These are phyloP conservation scores for Xylocopa sonorina DNA, from an alignment of 1,140 invertebrate genomes.

Conservation along the genomic window DNA sequence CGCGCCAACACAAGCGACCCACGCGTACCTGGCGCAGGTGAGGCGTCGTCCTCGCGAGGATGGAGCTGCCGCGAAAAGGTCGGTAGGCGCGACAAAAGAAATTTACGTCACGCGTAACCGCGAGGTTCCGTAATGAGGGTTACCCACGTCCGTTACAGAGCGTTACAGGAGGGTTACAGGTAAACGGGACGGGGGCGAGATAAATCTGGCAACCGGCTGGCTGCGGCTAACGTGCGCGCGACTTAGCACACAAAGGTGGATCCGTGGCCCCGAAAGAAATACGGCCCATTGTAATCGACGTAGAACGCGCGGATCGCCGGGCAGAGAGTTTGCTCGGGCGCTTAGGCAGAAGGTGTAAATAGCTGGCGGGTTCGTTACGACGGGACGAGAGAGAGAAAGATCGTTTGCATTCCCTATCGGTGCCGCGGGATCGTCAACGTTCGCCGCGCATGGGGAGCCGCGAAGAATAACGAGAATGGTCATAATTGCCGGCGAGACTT, in stretches of 20 bases:
- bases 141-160: too few relatives aligned
- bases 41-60: too few relatives aligned
- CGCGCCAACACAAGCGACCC: constrained; percentile 38
- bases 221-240: background rate
- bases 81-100: background rate
- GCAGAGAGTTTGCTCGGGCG: too few relatives aligned
- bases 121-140: constrained; percentile 26
- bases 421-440: constrained; percentile 3
- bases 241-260: background rate
- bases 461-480: constrained; percentile 38
- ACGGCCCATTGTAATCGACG: background rate
- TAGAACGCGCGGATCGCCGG: background rate
- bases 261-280: background rate
- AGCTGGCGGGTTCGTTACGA: background rate
- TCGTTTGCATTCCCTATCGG: constrained; percentile 22
- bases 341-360: background rate
- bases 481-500: constrained; percentile 20
- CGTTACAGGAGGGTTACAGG: background rate
- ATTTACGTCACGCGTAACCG: constrained; percentile 2
- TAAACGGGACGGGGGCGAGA: background rate
- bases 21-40: too few relatives aligned
- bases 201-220: background rate
- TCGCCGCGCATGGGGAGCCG: background rate
- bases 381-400: background rate
- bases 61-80: background rate